These are phyloP conservation scores for Venustaconcha ellipsiformis DNA, from an alignment of 1,140 invertebrate genomes.

Conservation along the genomic window DNA sequence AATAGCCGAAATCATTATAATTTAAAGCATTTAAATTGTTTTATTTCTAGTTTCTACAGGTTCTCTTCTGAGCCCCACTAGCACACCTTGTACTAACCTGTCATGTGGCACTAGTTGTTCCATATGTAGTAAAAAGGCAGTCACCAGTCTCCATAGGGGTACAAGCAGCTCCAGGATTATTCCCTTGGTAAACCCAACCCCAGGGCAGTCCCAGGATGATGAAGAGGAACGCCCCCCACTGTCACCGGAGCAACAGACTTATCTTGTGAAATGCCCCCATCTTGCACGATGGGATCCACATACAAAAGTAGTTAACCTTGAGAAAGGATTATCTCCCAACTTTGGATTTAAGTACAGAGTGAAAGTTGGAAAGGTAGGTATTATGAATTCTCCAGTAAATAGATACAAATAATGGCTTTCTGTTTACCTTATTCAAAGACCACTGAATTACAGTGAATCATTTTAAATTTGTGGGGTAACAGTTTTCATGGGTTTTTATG, in stretches of 20 bases:
- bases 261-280: slow-evolving; percentile 21
- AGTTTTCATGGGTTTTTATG: too few species aligned
- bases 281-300: slow-evolving; percentile 30
- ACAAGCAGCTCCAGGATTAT: neutral
- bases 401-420: too few species aligned
- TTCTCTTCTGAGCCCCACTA: neutral
- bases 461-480: too few species aligned
- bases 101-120: neutral
- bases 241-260: neutral
- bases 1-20: too few species aligned
- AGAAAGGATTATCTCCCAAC: neutral
- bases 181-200: neutral
- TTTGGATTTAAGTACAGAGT: slow-evolving; percentile 32
- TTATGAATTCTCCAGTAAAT: neutral
- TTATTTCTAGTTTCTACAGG: too few species aligned
- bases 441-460: too few species aligned
- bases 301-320: slow-evolving; percentile 29
- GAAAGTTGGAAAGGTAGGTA: slow-evolving; percentile 29
- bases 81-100: neutral
- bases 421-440: too few species aligned
- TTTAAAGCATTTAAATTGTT: too few species aligned
- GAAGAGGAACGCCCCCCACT: neutral
- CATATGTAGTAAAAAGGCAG: neutral
- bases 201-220: neutral
- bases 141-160: neutral